phyloP scores from a whole-genome alignment of 2,888 invertebrate genomes.

The Cylloceria caligata region DNA sequence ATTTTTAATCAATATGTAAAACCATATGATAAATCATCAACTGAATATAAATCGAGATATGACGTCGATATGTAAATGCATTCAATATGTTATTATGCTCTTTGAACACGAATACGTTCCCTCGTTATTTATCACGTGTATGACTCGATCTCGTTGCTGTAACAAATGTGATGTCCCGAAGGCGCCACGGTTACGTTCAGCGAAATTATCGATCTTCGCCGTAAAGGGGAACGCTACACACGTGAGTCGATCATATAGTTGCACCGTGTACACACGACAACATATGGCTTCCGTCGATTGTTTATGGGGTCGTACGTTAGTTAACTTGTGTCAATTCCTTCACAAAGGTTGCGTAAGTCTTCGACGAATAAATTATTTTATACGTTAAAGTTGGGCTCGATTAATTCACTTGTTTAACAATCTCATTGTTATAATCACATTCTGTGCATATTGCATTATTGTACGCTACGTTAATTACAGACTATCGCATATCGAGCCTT shows the following conservation, averaged over 20 bases:
- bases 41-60: background rate
- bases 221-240: conserved; percentile 17
- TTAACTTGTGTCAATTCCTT: conserved; percentile 14
- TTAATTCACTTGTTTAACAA: background rate
- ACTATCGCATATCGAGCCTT: too few relatives aligned
- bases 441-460: background rate
- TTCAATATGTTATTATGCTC: background rate
- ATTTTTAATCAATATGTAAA: background rate
- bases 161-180: conserved; percentile 23
- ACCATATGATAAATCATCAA: background rate
- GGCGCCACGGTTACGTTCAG: conserved; percentile 46
- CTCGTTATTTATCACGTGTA: conserved; percentile 24
- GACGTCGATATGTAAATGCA: background rate
- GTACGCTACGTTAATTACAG: too few relatives aligned
- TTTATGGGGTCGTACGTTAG: background rate
- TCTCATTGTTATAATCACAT: background rate
- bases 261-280: background rate
- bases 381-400: background rate
- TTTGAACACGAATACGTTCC: conserved; percentile 3
- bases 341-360: background rate
- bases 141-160: conserved; percentile 35
- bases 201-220: conserved; percentile 58
- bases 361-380: background rate
- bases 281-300: conserved; percentile 8
- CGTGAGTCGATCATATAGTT: background rate